These are phyloP conservation scores for Parasteatoda lunata DNA, from an alignment of 2,888 invertebrate species.

Conservation along the genomic window DNA sequence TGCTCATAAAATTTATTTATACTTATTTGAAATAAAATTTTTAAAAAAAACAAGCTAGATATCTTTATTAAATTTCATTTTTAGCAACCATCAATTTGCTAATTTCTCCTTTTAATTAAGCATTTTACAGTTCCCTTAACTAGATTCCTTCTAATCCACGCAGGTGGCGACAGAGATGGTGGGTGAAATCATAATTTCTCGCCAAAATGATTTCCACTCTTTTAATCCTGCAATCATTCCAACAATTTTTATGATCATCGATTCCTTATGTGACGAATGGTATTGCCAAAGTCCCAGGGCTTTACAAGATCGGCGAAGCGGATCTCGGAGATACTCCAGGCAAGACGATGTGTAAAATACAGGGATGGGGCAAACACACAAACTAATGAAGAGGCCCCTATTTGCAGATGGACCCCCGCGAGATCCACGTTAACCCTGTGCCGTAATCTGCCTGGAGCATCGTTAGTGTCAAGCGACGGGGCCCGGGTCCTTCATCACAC, in stretches of 20 bases:
- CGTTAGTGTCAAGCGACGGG: constrained; percentile 59
- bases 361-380: background rate
- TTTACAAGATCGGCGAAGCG: background rate
- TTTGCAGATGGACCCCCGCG: background rate
- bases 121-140: background rate
- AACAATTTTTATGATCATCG: background rate
- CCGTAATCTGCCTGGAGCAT: constrained; percentile 55
- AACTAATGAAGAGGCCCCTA: constrained; percentile 31
- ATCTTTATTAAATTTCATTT: constrained; percentile 1
- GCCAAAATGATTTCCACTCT: background rate
- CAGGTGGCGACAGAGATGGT: background rate
- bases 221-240: background rate
- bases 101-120: background rate
- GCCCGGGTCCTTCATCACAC: constrained; percentile 56
- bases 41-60: no score
- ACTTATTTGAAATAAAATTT: no score
- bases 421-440: constrained; percentile 19
- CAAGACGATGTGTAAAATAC: background rate
- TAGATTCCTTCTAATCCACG: background rate
- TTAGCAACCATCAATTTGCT: background rate
- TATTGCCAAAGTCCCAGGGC: background rate
- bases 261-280: background rate
- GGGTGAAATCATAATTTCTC: background rate
- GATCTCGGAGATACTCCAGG: background rate
- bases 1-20: no score